Evolutionary conservation across 2,888 invertebrate species (phyloP).

Genomic region (Sclerodermus sp.): DNA sequence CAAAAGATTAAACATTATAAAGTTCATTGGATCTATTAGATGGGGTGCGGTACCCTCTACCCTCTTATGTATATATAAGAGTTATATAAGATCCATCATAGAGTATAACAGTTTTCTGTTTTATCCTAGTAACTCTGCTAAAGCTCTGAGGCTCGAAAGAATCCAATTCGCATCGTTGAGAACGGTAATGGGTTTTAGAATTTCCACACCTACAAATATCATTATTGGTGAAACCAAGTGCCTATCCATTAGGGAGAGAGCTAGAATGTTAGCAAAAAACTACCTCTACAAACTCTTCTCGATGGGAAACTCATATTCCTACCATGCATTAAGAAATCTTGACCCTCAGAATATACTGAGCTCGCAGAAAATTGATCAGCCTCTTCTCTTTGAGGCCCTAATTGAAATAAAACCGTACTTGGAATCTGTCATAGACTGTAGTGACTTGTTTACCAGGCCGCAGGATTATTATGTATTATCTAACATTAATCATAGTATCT

Average conservation of each 20-base stretch:
- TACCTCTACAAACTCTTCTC: too few species aligned
- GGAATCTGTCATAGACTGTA: too few species aligned
- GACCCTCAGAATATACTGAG: too few species aligned
- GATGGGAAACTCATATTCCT: too few species aligned
- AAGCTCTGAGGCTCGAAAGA: background rate
- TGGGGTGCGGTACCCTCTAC: background rate
- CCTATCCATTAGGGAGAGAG: background rate
- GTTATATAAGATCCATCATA: background rate
- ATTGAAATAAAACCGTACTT: too few species aligned
- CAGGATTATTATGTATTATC: too few species aligned
- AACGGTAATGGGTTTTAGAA: background rate
- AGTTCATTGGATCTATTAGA: slow-evolving; percentile 5
- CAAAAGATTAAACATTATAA: background rate
- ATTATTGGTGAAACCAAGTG: background rate
- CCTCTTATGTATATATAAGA: background rate
- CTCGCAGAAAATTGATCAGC: too few species aligned
- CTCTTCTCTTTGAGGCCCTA: too few species aligned
- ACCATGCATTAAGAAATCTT: too few species aligned
- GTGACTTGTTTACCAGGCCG: too few species aligned
- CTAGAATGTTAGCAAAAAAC: background rate
- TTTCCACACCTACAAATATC: background rate
- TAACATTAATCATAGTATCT: too few species aligned
- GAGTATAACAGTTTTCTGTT: background rate
- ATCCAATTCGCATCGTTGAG: slow-evolving; percentile 1
- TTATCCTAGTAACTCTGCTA: background rate